Conservation (phyloP, 2,888 invertebrate genomes). For the Trichacis sp. region DNA sequence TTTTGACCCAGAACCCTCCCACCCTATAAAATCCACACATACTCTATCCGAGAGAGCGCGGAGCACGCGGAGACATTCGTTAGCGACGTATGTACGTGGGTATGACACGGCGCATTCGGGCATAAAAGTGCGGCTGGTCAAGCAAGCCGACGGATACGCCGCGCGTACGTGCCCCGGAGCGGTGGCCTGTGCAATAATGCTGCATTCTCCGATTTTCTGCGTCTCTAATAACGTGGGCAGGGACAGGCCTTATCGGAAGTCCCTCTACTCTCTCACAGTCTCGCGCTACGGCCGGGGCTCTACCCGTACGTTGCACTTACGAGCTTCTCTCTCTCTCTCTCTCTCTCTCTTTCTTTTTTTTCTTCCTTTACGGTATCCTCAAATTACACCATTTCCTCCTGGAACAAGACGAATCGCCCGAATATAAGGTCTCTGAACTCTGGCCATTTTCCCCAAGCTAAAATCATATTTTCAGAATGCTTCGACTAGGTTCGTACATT, state of each 20-base stretch:
- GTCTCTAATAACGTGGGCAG: constrained; percentile 55
- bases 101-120: constrained; percentile 37
- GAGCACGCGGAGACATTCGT: constrained; percentile 23
- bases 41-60: constrained; percentile 5
- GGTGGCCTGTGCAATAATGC: constrained; percentile 56
- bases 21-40: too few species aligned
- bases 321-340: neutral
- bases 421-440: constrained; percentile 2
- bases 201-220: constrained; percentile 59
- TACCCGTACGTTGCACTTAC: neutral
- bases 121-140: constrained; percentile 37
- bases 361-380: constrained; percentile 1
- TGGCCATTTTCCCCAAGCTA: neutral
- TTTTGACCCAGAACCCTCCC: too few species aligned
- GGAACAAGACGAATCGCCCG: too few species aligned
- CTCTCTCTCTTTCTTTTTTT: too few species aligned
- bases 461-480: neutral
- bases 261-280: constrained; percentile 7
- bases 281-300: constrained; percentile 15
- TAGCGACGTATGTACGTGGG: constrained; percentile 32
- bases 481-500: too few species aligned
- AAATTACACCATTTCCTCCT: constrained; percentile 8
- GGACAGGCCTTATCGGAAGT: constrained; percentile 45
- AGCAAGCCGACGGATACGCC: constrained; percentile 22
- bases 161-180: constrained; percentile 27